Evolutionary conservation across 2,888 invertebrate species (phyloP).

Genomic region (Colostygia pectinataria): DNA sequence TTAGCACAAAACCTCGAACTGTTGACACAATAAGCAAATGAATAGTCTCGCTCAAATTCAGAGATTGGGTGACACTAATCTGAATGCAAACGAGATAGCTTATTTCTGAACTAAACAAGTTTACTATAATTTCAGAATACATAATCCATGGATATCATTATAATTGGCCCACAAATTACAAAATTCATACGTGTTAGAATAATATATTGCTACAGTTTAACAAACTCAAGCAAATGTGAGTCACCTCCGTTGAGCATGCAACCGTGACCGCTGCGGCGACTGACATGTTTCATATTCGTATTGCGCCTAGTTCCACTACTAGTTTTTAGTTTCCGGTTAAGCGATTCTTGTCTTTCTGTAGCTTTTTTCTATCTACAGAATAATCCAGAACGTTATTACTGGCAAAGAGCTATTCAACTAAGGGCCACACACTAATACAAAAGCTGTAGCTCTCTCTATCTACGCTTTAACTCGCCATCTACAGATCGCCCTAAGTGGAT

Average conservation of each 20-base stretch:
- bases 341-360: neutral
- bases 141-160: too few species aligned
- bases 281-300: conserved; percentile 27
- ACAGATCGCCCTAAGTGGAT: conserved; percentile 21
- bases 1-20: neutral
- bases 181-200: neutral
- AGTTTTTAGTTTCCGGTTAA: conserved; percentile 7
- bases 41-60: neutral
- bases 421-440: too few species aligned
- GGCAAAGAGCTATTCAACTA: too few species aligned
- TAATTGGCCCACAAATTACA: neutral
- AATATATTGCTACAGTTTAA: conserved; percentile 23
- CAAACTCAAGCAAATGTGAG: conserved; percentile 39
- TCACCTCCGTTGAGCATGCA: conserved; percentile 42
- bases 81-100: neutral
- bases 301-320: conserved; percentile 11
- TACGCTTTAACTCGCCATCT: conserved; percentile 1
- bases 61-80: neutral
- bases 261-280: conserved; percentile 44
- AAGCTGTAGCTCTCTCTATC: neutral
- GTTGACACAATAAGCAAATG: neutral
- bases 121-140: too few species aligned
- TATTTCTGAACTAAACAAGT: too few species aligned
- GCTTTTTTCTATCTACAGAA: neutral
- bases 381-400: neutral